These are phyloP conservation scores for Anomalospiza imberbis DNA, from an alignment of 2,797 vertebrate genomes.

Conservation along the genomic window DNA sequence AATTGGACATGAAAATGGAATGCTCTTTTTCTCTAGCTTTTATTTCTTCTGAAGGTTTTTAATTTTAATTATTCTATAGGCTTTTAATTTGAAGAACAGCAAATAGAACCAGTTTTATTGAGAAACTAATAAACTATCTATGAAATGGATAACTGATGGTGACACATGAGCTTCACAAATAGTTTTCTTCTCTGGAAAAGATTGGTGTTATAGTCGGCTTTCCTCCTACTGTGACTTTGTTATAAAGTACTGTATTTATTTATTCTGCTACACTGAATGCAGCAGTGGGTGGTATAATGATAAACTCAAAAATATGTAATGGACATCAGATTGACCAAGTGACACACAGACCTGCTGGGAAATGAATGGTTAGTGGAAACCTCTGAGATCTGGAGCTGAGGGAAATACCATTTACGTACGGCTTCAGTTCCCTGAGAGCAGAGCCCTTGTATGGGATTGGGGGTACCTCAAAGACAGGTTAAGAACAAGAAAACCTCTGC, in stretches of 20 bases:
- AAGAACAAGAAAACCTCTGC: background rate
- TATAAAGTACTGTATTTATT: background rate
- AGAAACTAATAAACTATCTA: background rate
- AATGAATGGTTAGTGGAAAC: background rate
- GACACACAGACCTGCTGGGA: background rate
- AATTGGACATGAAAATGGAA: background rate
- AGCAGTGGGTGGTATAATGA: background rate
- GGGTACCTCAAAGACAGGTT: background rate
- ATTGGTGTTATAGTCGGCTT: background rate
- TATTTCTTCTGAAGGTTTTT: background rate
- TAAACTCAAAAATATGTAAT: background rate
- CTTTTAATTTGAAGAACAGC: background rate
- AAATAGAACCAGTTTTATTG: background rate
- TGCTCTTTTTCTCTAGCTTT: background rate
- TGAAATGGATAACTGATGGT: background rate
- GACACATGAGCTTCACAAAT: background rate
- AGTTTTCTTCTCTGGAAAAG: background rate
- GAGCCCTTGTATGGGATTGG: background rate
- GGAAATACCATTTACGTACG: background rate
- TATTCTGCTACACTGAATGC: background rate
- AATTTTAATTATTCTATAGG: background rate
- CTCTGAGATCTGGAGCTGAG: background rate
- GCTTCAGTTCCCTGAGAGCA: background rate
- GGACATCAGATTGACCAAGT: background rate
- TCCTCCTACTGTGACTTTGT: background rate